These are phyloP conservation scores for Troides helena DNA, from an alignment of 2,888 invertebrate genomes.

Conservation along the genomic window DNA sequence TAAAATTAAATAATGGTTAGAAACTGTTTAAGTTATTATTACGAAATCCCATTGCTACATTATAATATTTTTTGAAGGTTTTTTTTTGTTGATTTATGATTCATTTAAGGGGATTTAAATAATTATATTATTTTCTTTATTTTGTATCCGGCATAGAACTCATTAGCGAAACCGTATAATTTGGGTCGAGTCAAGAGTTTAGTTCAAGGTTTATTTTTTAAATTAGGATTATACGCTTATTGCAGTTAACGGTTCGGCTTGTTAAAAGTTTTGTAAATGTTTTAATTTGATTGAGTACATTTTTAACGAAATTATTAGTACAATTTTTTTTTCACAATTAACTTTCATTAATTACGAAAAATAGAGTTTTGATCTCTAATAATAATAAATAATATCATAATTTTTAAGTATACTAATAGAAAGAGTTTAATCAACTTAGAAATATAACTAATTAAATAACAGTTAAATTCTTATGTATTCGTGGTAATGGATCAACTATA, in stretches of 20 bases:
- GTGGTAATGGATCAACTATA: no score
- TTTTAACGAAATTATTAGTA: background rate
- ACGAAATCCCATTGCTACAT: no score
- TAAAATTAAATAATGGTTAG: background rate
- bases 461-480: no score
- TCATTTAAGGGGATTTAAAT: background rate
- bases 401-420: no score
- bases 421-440: no score
- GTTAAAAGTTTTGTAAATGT: conserved; percentile 1
- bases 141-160: background rate
- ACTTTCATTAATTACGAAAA: no score
- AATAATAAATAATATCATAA: no score
- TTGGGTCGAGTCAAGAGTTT: conserved; percentile 13
- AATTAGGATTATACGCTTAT: background rate
- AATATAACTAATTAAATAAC: no score
- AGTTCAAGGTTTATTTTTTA: background rate
- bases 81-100: no score
- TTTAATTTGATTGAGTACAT: background rate
- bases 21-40: no score
- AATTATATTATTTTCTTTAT: background rate
- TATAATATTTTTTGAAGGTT: no score
- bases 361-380: no score
- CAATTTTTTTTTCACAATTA: background rate
- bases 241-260: background rate
- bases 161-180: conserved; percentile 14